Base-by-base conservation (phyloP, 2,797 vertebrate species). In the Phataginus tetradactyla region DNA sequence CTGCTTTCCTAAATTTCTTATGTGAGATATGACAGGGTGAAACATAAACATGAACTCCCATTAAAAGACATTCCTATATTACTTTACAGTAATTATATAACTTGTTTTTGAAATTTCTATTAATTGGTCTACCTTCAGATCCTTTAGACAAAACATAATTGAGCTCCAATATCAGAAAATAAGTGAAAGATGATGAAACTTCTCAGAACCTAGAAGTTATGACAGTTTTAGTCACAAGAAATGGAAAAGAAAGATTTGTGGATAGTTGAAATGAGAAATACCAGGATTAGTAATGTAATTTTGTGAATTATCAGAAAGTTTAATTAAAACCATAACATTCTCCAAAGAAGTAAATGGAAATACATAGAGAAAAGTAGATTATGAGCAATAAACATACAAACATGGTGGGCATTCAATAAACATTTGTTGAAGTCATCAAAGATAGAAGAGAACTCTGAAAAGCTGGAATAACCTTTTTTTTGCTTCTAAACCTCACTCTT, bases 51-150 rank as follows among this genome's bases (percentile, higher is more conserved):
- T 69, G 27, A 85, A 21, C 7, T 86, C 27, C 15, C 29, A 86
- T 53, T 66, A 37, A 86, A 63, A 69, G 10, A 78, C 12, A 9
- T 45, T 64, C 37, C 80, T 71, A 20, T 64, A 45, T 83, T 72
- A 49, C 88, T 88, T 81, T 77, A 34, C 75, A 71, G 37, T 72
- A 63, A 83, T 78, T 79, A 49, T 34, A 25, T 61, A 86, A 42
- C 3, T 71, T 86, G 6, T 23, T 84, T 96, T 92, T 90, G 7
- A 91, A 81, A 20, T 59, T 93, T 89, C 45, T 95, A 75, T n/a
- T 61, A 74, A 32, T 29, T 74, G 91, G 15, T 51, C 13, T 81
- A 83, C 83, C 51, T 86, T 97, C 21, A 93, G n/a, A 66, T 49
- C 6, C 21, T 4, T 42, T 78, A 77, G 4, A 61, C 4, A 75